These are phyloP conservation scores for Okapia johnstoni DNA, from an alignment of 2,113 vertebrate species.

Conservation along the genomic window DNA sequence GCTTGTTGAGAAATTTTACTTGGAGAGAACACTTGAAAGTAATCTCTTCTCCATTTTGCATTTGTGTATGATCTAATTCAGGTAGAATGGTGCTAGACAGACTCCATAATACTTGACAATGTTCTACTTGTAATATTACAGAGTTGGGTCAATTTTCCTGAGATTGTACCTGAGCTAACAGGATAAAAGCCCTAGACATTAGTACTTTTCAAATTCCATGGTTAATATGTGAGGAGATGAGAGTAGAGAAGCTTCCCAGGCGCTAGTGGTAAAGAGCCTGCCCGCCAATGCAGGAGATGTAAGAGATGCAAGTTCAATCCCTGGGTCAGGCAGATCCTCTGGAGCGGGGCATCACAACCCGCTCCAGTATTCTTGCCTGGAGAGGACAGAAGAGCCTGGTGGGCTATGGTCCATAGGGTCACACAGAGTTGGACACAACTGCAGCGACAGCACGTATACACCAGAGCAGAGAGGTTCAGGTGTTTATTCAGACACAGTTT, in stretches of 20 bases:
- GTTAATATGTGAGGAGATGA: not conserved
- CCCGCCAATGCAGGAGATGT: not conserved
- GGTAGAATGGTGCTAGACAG: not conserved
- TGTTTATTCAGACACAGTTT: not conserved
- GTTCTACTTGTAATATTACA: not conserved
- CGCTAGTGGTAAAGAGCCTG: fast-evolving
- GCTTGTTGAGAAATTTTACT: not conserved
- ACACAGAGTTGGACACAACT: not conserved
- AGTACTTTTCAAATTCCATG: not conserved
- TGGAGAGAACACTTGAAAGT: not conserved
- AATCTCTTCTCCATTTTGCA: not conserved
- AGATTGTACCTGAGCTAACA: not conserved
- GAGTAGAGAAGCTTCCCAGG: not conserved
- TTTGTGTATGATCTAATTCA: not conserved
- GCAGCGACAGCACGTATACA: fast-evolving
- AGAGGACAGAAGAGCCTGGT: not conserved
- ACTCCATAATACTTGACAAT: too few species aligned
- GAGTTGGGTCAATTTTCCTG: not conserved
- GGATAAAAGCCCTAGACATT: not conserved
- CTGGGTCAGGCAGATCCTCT: not conserved
- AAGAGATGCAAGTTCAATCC: not conserved
- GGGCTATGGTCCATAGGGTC: not conserved
- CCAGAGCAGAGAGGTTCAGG: fast-evolving
- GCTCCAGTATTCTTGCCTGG: not conserved
- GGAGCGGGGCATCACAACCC: not conserved